Evolutionary conservation across 2,113 vertebrate genomes (phyloP).

Genomic region (Thunnus thynnus): DNA sequence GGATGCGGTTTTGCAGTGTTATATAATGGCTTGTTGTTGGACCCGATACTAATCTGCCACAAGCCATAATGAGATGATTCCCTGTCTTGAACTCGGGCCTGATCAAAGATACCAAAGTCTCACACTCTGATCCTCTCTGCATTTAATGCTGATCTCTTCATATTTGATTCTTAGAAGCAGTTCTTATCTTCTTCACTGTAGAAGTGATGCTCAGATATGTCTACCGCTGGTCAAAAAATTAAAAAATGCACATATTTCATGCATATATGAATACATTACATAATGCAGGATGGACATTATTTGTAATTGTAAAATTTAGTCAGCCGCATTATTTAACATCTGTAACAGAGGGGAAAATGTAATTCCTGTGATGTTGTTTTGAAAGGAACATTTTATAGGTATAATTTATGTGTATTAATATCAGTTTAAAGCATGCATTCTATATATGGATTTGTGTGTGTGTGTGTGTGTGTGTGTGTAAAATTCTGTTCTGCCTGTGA

Average conservation of each 20-base stretch:
- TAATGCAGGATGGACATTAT: constrained; percentile 10
- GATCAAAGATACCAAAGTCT: constrained; percentile 72
- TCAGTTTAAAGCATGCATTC: constrained; percentile 9
- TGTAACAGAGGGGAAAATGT: neutral
- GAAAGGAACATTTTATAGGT: neutral
- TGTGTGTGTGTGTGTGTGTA: neutral
- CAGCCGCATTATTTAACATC: neutral
- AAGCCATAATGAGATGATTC: constrained; percentile 82
- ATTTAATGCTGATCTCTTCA: constrained; percentile 54
- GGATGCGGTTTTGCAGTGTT: constrained; percentile 71
- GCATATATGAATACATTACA: constrained; percentile 7
- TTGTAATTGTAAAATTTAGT: constrained; percentile 3
- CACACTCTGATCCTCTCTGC: constrained; percentile 56
- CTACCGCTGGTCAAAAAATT: neutral
- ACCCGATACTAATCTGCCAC: constrained; percentile 77
- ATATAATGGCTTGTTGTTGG: constrained; percentile 75
- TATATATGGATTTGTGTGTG: constrained; percentile 8
- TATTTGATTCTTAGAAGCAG: constrained; percentile 52
- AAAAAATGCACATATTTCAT: neutral
- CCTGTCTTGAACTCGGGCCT: constrained; percentile 73
- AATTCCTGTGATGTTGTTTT: neutral
- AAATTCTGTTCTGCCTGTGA: constrained; percentile 28
- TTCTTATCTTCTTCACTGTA: neutral
- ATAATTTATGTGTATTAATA: neutral
- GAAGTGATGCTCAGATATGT: neutral